Conservation (phyloP, 1,140 invertebrate genomes). For the Nomia melanderi region DNA sequence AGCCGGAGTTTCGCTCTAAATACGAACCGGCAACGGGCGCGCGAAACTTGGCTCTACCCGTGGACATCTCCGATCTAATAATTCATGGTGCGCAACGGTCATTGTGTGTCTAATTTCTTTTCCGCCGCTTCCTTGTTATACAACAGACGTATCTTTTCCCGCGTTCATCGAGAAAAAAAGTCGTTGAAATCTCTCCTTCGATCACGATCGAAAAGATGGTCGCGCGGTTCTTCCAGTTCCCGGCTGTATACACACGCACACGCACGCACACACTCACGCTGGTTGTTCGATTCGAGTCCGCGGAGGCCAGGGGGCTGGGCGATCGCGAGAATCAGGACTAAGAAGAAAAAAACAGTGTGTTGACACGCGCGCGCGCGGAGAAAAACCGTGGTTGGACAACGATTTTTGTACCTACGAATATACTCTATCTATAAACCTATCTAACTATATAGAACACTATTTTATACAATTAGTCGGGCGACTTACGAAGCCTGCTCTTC, state of each 20-base stretch:
- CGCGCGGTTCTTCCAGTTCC: background rate
- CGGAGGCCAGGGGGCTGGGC: conserved; percentile 34
- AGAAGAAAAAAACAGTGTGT: conserved; percentile 16
- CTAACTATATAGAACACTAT: conserved; percentile 43
- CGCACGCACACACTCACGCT: too few relatives aligned
- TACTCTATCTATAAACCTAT: conserved; percentile 43
- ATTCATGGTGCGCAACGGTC: too few relatives aligned
- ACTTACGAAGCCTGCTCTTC: conserved; percentile 59
- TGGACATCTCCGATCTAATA: too few relatives aligned
- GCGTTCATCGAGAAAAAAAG: too few relatives aligned
- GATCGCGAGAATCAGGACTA: background rate
- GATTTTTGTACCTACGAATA: conserved; percentile 47
- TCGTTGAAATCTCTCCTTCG: background rate
- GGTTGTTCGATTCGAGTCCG: conserved; percentile 46
- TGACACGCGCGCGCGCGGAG: background rate
- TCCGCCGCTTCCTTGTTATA: conserved; percentile 38
- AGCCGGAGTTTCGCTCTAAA: too few relatives aligned
- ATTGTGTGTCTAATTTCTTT: conserved; percentile 39
- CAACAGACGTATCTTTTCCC: conserved; percentile 9
- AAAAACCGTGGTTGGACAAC: conserved; percentile 51
- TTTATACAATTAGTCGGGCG: conserved; percentile 37
- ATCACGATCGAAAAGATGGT: background rate
- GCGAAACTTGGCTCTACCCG: too few relatives aligned
- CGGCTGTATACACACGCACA: background rate
- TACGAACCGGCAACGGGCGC: too few relatives aligned